Evolutionary conservation across 2,888 invertebrate genomes (phyloP), one percentile per base, ranked within the genome.

Genomic region (Limnephilus marmoratus): DNA sequence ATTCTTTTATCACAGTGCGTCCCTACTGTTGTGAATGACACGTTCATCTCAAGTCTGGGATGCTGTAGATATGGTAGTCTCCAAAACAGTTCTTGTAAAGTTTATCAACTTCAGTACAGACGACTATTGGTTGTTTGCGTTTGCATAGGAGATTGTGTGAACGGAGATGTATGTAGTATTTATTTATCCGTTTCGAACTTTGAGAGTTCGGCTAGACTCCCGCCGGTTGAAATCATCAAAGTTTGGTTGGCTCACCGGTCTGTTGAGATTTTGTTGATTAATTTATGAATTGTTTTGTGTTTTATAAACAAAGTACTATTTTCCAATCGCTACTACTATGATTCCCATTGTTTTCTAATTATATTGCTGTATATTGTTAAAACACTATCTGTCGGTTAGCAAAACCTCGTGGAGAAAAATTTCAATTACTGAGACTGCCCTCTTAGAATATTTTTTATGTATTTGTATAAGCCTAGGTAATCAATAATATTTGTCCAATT

Each of bases 391-490:
- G 37, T 83, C 83, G 53, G 81, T 37, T 37, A 81, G 81, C 31
- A 29, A 81, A n/a, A 81, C 45, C 81, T 90, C 41, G n/a, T 81
- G 81, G 81, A 90, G 90, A 90, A 83, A 81, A 90, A 83, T 83
- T 83, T 53, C 68, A 85, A 85, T 34, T 80, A 68, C 83, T 85
- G 81, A 81, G 86, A 68, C 91, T 91, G 80, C 87, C 86, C 82
- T 41, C 88, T 82, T 87, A 87, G 88, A 87, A 82, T 81, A 87
- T 91, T 49, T 53, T 85, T 85, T 90, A 85, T 90, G 81, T 53
- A 87, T 68, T 87, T 87, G 53, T 90, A 85, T 90, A 92, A 92
- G 92, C 81, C 92, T 92, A 92, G 92, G 90, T 91, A 89, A 92
- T 91, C 80, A 41, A 81, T 37, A 87, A 15, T 45, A 80, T 53